phyloP scores from a whole-genome alignment of 1,140 invertebrate species.

The Lucilia sericata region DNA sequence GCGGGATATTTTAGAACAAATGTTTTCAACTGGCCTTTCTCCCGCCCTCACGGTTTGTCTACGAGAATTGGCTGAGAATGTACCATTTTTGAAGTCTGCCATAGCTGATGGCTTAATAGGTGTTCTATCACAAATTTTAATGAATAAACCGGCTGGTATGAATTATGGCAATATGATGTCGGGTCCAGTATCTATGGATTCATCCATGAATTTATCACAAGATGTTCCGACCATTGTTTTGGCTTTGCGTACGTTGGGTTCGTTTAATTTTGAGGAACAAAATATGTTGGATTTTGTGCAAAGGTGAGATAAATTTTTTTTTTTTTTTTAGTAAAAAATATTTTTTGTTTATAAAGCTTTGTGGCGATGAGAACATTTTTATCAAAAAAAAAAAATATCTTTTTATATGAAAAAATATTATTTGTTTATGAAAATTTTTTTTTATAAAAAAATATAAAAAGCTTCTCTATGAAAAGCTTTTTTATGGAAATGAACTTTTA shows the following conservation, averaged over 20 bases:
- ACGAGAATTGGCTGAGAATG: conserved; percentile 87
- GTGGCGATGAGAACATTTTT: too few species aligned
- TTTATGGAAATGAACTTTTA: too few species aligned
- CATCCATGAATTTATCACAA: conserved; percentile 62
- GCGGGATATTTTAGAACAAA: conserved; percentile 87
- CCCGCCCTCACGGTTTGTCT: conserved; percentile 91
- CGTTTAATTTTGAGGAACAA: conserved; percentile 96
- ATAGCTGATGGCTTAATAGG: conserved; percentile 93
- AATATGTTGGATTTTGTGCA: conserved; percentile 92
- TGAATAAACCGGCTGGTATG: conserved; percentile 87
- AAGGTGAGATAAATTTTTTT: conserved; percentile 67
- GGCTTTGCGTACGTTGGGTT: conserved; percentile 93
- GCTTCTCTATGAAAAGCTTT: too few species aligned
- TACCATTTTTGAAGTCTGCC: conserved; percentile 88
- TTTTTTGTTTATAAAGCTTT: too few species aligned
- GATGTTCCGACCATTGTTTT: conserved; percentile 90
- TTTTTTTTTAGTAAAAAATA: neutral
- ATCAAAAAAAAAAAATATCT: too few species aligned
- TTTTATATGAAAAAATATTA: too few species aligned
- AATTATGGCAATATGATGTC: conserved; percentile 52
- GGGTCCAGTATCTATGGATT: conserved; percentile 53
- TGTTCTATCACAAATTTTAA: conserved; percentile 88
- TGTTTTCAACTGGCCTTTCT: conserved; percentile 92
- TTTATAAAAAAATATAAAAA: too few species aligned
- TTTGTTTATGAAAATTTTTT: too few species aligned